These are phyloP conservation scores for Mycogona germanica DNA, from an alignment of 2,888 invertebrate species.

Conservation along the genomic window DNA sequence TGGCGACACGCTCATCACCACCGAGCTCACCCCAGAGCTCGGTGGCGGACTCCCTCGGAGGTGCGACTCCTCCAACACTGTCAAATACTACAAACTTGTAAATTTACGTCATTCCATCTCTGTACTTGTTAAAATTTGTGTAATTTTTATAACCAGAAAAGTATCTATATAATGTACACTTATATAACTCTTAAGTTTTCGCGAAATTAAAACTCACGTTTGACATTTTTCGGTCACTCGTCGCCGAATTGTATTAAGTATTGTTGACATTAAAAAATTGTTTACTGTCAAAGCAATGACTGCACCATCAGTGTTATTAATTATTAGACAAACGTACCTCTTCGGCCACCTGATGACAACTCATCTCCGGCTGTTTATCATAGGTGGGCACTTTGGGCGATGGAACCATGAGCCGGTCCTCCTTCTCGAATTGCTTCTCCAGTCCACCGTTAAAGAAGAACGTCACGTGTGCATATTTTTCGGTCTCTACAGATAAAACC, in stretches of 20 bases:
- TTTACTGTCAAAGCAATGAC: background rate
- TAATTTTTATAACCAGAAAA: background rate
- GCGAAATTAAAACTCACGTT: background rate
- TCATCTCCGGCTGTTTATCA: conserved; percentile 37
- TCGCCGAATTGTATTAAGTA: too few relatives aligned
- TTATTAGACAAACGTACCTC: conserved; percentile 26
- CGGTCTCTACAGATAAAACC: conserved; percentile 31
- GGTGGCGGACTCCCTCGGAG: too few relatives aligned
- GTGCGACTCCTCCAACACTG: too few relatives aligned
- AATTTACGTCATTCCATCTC: too few relatives aligned
- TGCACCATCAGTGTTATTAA: background rate
- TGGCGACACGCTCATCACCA: too few relatives aligned
- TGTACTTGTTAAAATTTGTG: too few relatives aligned
- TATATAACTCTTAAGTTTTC: background rate
- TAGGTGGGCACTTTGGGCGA: conserved; percentile 38
- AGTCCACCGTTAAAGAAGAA: conserved; percentile 40
- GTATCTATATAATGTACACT: background rate
- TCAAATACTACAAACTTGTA: too few relatives aligned
- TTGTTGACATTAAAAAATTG: too few relatives aligned
- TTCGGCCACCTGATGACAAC: conserved; percentile 33
- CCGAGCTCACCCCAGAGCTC: too few relatives aligned
- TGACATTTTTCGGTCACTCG: too few relatives aligned
- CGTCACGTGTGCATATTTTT: conserved; percentile 39
- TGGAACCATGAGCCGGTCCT: conserved; percentile 35
- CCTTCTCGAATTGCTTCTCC: conserved; percentile 32